phyloP scores from a whole-genome alignment of 2,888 invertebrate genomes.

The Drosophila borealis region DNA sequence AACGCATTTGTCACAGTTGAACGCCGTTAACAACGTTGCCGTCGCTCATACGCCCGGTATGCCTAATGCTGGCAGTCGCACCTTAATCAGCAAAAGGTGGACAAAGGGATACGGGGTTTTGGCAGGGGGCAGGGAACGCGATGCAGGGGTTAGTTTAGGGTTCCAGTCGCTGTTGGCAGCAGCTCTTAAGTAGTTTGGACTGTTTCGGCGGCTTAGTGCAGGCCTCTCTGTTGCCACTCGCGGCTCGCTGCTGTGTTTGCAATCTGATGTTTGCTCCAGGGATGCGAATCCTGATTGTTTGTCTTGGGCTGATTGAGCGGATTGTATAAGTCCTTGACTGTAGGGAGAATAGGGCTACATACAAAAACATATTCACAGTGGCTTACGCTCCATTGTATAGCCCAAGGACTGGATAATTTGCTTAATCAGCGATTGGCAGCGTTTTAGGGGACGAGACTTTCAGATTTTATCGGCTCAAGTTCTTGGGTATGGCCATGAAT shows the following conservation, averaged over 20 bases:
- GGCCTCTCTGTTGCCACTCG: background rate
- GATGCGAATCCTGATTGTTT: conserved; percentile 62
- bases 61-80: conserved; percentile 39
- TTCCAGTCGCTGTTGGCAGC: conserved; percentile 22
- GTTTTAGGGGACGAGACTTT: background rate
- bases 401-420: conserved; percentile 36
- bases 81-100: conserved; percentile 66
- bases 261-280: conserved; percentile 41
- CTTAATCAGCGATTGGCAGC: conserved; percentile 33
- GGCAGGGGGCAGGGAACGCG: too few species aligned
- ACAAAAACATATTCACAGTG: conserved; percentile 4
- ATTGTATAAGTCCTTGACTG: conserved; percentile 22
- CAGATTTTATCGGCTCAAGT: conserved; percentile 11
- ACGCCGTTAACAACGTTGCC: conserved; percentile 71
- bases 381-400: conserved; percentile 15
- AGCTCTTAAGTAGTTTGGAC: conserved; percentile 49
- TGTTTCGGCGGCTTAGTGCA: conserved; percentile 30
- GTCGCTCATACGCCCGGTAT: conserved; percentile 48
- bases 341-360: background rate
- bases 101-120: conserved; percentile 10
- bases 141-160: background rate
- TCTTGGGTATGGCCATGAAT: background rate
- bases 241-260: conserved; percentile 24
- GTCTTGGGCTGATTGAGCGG: conserved; percentile 65
- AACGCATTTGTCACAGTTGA: conserved; percentile 77